phyloP scores from a whole-genome alignment of 2,888 invertebrate species.

The Ichneumoninae sp. region DNA sequence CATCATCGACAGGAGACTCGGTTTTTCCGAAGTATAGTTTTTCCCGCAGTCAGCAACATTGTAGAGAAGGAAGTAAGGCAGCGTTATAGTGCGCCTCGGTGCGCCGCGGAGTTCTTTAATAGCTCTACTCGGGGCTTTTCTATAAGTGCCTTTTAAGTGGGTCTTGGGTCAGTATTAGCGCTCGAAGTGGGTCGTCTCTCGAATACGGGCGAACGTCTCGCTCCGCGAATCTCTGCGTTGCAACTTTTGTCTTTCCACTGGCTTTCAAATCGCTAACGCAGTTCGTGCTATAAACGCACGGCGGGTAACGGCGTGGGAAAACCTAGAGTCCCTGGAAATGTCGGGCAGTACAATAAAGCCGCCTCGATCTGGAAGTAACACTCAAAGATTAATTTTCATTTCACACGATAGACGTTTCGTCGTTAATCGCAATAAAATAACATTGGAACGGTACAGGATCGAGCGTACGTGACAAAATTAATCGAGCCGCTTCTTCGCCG shows the following conservation, averaged over 20 bases:
- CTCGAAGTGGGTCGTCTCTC: constrained; percentile 58
- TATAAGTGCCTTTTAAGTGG: constrained; percentile 66
- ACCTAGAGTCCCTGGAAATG: neutral
- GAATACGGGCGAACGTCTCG: constrained; percentile 62
- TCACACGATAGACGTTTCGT: too few relatives aligned
- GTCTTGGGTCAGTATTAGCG: constrained; percentile 62
- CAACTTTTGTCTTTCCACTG: constrained; percentile 28
- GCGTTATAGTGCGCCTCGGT: neutral
- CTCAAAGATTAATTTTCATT: too few relatives aligned
- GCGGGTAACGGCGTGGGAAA: neutral
- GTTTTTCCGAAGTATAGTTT: neutral
- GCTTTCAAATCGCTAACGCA: neutral
- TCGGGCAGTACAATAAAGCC: neutral
- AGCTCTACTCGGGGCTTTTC: constrained; percentile 55
- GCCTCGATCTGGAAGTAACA: too few relatives aligned
- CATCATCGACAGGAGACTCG: neutral
- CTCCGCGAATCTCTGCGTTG: constrained; percentile 30
- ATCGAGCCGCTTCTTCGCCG: constrained; percentile 13
- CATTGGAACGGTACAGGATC: neutral
- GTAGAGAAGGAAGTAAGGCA: constrained; percentile 21
- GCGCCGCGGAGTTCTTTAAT: constrained; percentile 40
- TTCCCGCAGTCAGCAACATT: constrained; percentile 30
- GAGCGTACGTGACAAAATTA: constrained; percentile 6
- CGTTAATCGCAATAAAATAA: too few relatives aligned
- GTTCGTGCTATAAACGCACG: neutral